Evolutionary conservation across 2,797 vertebrate genomes (phyloP), one percentile per base, ranked within the genome.

Genomic region (Danio kyathit): DNA sequence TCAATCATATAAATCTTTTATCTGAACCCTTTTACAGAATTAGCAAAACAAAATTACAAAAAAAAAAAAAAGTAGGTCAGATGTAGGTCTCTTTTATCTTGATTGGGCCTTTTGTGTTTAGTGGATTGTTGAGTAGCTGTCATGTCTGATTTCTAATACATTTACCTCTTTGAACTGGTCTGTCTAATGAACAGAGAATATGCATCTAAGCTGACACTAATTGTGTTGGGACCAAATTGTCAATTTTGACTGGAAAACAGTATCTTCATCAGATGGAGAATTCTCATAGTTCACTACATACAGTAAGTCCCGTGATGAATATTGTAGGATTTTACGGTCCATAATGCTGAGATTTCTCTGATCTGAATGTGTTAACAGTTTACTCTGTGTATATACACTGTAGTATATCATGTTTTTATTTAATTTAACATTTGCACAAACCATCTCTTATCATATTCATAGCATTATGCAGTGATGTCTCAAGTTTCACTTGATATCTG

Each of bases 181-280:
- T 65, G 57, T 52, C 57, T 54, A 71, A 43, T 14, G 48, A 73
- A 80, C 41, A 46, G 11, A 51, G 46, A 57, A 65, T 64, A 59
- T 72, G 69, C 78, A 72, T 57, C 48, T 72, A n/a, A 79, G 41
- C 43, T 74, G 57, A 59, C 43, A 56, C 66, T 59, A 5, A 57
- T 54, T 46, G 72, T 79, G 67, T 73, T 54, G 61, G 85, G 82
- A 84, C 87, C 83, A 85, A 82, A 74, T 57, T 60, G 82, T 83
- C 46, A 64, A 57, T 78, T 54, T 77, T 80, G 64, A 73, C 71
- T 76, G 75, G 84, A 79, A 38, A 71, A 56, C 51, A 74, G 43
- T 52, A 76, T 38, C 38, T 59, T 73, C 70, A 13, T 77, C 64
- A 48, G 72, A 66, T 57, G n/a, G 73, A 46, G 16, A 17, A 19